Base-by-base conservation (phyloP, 2,113 vertebrate genomes). In the Thinocorus orbignyianus region DNA sequence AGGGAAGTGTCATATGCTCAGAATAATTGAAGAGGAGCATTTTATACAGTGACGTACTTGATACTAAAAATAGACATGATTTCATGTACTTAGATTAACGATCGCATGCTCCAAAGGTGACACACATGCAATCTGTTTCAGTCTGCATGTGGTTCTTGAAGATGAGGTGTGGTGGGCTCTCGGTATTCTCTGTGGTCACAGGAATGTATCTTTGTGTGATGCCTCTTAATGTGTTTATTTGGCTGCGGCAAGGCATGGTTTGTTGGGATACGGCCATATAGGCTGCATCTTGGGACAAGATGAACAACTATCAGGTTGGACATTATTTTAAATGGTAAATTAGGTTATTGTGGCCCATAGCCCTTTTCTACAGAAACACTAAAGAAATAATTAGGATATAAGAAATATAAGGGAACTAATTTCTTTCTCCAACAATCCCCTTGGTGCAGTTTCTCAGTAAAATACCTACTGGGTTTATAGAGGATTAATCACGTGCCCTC, bases 1-100 rank as follows among this genome's bases (percentile, higher is more conserved):
- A 39, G 55, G n/a, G 55, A 37, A 39, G 41, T 44, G 62, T 65
- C 62, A 65, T 44, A 22, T 44, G 28, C 41, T 65, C 41, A 31
- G 62, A 65, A 65, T 65, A 44, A 42, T 31, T 65, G 42, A 42
- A 65, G 62, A 90, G 55, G 66, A 94, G 74, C 41, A 46, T 90
- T 96, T 97, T 87, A 82, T 82, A 61, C 11, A 1, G 66, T 90
- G 90, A 91, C 8, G 16, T 87, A 33, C 55, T 85, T 12, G 9
- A 28, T 88, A 66, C 87, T 95, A 95, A 95, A 92, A 92, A 89
- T 69, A 95, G 71, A 41, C 8, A 24, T 55, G 87, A 54, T 57
- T 95, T 96, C 39, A 44, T 46, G 5, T 24, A 48, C 70, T 46
- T 83, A 48, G 58, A 68, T 90, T 70, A 88, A 83, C 81, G 42